Evolutionary conservation across 2,113 vertebrate species (phyloP).

Genomic region (Melospiza georgiana): DNA sequence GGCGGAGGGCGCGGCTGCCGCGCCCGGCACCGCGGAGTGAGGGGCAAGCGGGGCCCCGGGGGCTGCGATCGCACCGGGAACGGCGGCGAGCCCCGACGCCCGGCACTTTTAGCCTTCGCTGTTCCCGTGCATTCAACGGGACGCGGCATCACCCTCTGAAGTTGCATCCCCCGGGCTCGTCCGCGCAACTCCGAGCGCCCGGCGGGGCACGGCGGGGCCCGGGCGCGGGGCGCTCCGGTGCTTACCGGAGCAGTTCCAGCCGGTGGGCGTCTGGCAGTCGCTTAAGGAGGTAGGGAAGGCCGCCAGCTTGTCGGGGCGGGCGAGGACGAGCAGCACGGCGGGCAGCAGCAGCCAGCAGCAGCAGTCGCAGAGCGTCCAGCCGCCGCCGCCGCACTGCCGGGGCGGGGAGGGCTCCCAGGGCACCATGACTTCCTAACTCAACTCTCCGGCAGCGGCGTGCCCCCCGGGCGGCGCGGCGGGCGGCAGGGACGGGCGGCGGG

Average conservation of each 20-base stretch:
- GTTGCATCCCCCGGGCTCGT: slow-evolving; percentile 10
- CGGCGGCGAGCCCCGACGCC: background rate
- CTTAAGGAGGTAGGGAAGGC: slow-evolving; percentile 97
- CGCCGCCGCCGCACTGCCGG: slow-evolving; percentile 73
- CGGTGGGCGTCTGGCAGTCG: slow-evolving; percentile 97
- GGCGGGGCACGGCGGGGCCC: background rate
- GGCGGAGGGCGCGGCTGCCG: slow-evolving; percentile 7
- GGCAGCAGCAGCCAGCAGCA: slow-evolving; percentile 78
- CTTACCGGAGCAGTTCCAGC: slow-evolving; percentile 99
- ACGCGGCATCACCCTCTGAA: slow-evolving; percentile 3
- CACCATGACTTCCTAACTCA: slow-evolving; percentile 77
- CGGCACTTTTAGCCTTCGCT: background rate
- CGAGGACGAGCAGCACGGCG: slow-evolving; percentile 67
- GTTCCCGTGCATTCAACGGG: background rate
- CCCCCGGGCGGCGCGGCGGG: no score
- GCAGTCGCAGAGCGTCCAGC: slow-evolving; percentile 77
- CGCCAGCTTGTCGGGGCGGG: slow-evolving; percentile 85
- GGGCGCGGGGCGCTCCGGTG: background rate
- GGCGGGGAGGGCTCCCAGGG: slow-evolving; percentile 66
- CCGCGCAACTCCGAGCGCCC: background rate
- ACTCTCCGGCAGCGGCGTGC: slow-evolving; percentile 25
- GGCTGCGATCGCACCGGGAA: background rate
- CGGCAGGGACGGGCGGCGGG: no score
- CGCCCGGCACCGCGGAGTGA: background rate
- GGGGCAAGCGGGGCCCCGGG: background rate